Evolutionary conservation across 2,113 vertebrate species (phyloP).

Genomic region (Hemiprocne comata): DNA sequence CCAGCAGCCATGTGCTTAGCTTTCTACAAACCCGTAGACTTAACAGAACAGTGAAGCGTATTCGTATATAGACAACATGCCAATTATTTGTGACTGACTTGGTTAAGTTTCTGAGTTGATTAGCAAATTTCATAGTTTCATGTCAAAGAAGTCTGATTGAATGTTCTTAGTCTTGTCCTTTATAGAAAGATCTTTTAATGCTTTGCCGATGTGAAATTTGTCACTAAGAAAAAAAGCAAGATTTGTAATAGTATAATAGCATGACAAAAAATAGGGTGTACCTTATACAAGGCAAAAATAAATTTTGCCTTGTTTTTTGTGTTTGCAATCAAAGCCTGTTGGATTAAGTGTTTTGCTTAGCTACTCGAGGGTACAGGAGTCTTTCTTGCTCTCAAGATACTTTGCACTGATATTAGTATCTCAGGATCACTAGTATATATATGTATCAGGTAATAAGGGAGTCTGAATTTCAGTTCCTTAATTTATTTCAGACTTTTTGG

Average conservation of each 20-base stretch:
- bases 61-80: not conserved
- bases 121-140: not conserved
- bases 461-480: not conserved
- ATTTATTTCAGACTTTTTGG: not conserved
- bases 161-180: not conserved
- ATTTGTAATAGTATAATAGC: not conserved
- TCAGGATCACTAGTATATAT: not conserved
- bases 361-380: not conserved
- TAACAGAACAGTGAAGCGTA: not conserved
- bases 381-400: not conserved
- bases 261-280: not conserved
- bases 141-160: not conserved
- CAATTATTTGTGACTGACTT: not conserved
- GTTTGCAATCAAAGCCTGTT: not conserved
- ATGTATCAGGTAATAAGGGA: not conserved
- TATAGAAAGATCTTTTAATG: not conserved
- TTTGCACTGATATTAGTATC: not conserved
- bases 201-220: not conserved
- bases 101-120: conserved; percentile 2
- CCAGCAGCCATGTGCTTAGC: not conserved
- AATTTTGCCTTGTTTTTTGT: not conserved
- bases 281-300: not conserved
- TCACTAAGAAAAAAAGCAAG: not conserved
- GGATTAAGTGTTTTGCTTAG: not conserved
- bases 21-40: not conserved